These are phyloP conservation scores for Notiomystis cincta DNA, from an alignment of 2,113 vertebrate species.

Conservation along the genomic window DNA sequence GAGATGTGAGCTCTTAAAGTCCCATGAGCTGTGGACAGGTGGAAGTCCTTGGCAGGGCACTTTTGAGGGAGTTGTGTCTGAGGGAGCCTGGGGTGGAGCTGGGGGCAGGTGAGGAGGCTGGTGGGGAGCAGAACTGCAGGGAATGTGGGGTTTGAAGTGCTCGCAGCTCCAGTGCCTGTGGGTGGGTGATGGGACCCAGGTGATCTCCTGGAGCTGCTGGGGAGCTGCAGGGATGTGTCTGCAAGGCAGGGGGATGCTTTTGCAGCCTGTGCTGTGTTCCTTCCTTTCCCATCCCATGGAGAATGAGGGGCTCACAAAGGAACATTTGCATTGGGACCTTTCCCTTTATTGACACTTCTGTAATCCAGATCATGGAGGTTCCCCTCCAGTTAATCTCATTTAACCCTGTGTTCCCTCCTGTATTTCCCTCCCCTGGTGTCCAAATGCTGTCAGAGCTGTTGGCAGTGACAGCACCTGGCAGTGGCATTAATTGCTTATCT, in stretches of 20 bases:
- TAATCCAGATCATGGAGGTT: neutral
- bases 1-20: neutral
- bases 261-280: neutral
- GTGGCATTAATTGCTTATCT: conserved; percentile 31
- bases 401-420: conserved; percentile 23
- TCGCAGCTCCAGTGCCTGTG: neutral
- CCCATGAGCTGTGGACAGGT: neutral
- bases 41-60: neutral
- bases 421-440: neutral
- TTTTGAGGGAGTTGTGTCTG: neutral
- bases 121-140: rapidly evolving
- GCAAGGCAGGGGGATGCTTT: neutral
- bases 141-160: neutral
- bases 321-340: neutral
- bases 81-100: neutral
- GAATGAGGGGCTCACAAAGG: neutral
- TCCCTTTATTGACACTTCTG: neutral
- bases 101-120: neutral
- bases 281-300: neutral
- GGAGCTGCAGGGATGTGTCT: neutral
- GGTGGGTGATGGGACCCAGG: neutral
- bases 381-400: conserved; percentile 32
- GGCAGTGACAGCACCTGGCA: conserved; percentile 37
- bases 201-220: neutral
- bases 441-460: neutral